Base-by-base conservation (phyloP, 1,140 invertebrate species). In the Panulirus ornatus region DNA sequence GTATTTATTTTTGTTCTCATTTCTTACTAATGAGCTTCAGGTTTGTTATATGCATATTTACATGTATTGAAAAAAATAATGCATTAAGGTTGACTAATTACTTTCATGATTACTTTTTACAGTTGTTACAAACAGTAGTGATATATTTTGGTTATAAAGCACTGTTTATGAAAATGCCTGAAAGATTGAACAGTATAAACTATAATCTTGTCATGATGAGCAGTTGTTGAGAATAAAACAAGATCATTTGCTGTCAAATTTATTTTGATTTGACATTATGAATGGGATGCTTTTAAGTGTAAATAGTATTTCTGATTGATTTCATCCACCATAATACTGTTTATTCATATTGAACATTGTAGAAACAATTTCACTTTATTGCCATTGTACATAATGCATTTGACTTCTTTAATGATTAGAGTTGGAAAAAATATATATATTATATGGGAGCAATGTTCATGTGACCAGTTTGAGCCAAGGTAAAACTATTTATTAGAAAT, bases 291-390 rank as follows among this genome's bases (percentile, higher is more conserved):
- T 81, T 81, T 81, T 54, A 81, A 27, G 38, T 81, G 78, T 81
- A 81, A 81, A 81, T 81, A 81, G 38, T 81, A 58, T 11, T 58
- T 51, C 78, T 58, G 78, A 81, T 81, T 81, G 14, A 81, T 58
- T 81, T 81, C 47, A 34, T 22, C 40, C 30, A 51, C 42, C 42
- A n/a, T 47, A 42, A n/a, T 44, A 34, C 51, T 30, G 30, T 30
- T 9, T 79, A 40, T 40, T 51, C 42, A 51, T 79, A 79, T 51
- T 81, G 27, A 54, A 81, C 51, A 81, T 81, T 81, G 78, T 81
- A 81, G n/a, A 66, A 66, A 66, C 30, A 66, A 66, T 30, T 66
- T 66, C n/a, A 66, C 58, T 30, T 58, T 81, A 36, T 27, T 81
- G 27, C 38, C 47, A 38, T 58, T 81, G 78, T 81, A 81, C 78